phyloP scores from a whole-genome alignment of 2,797 vertebrate species.

The Gymnopithys bicolor region DNA sequence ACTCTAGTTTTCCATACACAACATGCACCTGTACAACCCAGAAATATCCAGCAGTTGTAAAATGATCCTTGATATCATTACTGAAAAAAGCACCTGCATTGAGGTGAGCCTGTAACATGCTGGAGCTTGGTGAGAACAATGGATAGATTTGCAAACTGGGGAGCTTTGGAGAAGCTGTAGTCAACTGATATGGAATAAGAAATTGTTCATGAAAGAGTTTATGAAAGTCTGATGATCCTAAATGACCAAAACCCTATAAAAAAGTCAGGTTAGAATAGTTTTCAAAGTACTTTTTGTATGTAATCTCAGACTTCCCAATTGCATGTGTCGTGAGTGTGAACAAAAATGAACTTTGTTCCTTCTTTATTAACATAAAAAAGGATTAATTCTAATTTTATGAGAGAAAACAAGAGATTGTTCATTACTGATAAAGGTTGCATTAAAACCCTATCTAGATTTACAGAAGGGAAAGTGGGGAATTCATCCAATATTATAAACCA shows the following conservation, averaged over 20 bases:
- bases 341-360: constrained; percentile 25
- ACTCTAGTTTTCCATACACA: background rate
- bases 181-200: background rate
- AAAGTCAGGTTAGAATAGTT: background rate
- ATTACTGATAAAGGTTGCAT: background rate
- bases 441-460: background rate
- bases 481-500: constrained; percentile 22
- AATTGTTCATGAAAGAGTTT: background rate
- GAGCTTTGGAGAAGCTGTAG: background rate
- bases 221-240: background rate
- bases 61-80: background rate
- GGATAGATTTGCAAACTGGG: background rate
- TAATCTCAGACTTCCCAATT: background rate
- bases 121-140: background rate
- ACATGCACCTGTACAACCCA: background rate
- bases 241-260: background rate
- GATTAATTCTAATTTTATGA: constrained; percentile 26
- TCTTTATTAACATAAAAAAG: constrained; percentile 7
- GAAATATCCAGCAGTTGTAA: background rate
- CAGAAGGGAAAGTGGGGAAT: background rate
- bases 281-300: background rate
- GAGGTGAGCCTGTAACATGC: background rate
- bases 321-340: background rate
- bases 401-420: constrained; percentile 9
- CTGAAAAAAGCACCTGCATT: background rate